Base-by-base conservation (phyloP, 1,140 invertebrate genomes). In the Drosophila pruinosa region DNA sequence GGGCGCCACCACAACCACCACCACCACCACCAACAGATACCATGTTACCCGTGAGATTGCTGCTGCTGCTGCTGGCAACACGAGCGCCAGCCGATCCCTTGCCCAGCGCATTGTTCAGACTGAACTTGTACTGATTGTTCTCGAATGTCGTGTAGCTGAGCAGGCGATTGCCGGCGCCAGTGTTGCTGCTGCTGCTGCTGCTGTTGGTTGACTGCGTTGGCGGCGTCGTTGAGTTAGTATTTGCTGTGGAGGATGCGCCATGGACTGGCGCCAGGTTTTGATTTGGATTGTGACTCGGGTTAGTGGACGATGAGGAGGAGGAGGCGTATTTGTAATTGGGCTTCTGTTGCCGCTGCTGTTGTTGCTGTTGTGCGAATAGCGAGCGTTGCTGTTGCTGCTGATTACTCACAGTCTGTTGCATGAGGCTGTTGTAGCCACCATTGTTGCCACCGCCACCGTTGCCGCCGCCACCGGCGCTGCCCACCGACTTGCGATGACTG, bases 321-420 rank as follows among this genome's bases (percentile, higher is more conserved):
- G 12, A 22, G 61, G 65, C 78, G 73, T 85, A 80, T 80, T 85
- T 90, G 45, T 90, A 89, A 85, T 85, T 78, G 72, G 80, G 61
- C 83, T 90, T 83, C 74, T 82, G 71, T 64, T 81, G 83, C 26
- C 83, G 80, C 69, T 83, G 81, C 67, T 89, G 88, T 48, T 82
- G 88, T 54, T 89, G 75, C 38, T 78, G 83, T 43, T 89, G 80
- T 38, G 80, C 77, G 71, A 89, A 89, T 56, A 90, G 73, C 28
- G 82, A 82, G 43, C 83, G 77, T 62, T 89, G 88, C 70, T 90
- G 80, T 57, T 89, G 71, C 77, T 90, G 89, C 74, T 91, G 89
- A 82, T 85, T 91, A 91, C 90, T 91, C 89, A 91, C 90, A 82
- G 90, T 91, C 75, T 91, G 89, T 78, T 91, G 89, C 90, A 90